Evolutionary conservation across 64 coral and sea anemone genomes (phyloP), one percentile per base, ranked within the genome.

Genomic region (Trachythela sp.): DNA sequence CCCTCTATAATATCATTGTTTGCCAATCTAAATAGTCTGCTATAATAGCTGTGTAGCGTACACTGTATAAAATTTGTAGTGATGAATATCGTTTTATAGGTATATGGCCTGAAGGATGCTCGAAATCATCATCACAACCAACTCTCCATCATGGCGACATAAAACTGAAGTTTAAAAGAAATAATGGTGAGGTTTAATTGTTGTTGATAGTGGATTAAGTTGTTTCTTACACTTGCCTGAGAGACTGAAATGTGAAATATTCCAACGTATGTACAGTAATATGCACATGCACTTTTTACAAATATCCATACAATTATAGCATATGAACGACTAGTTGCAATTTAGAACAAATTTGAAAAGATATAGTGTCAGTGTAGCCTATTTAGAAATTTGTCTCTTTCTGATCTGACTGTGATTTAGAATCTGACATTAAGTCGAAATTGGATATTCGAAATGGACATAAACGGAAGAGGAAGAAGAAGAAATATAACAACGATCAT

Each of bases 381-480:
- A 34, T 80, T 34, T 37, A 14, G 0, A 9, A 17, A 80, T 15
- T 80, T 80, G 31, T 30, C 31, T 6, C 10, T 37, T 77, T 77
- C 13, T 68, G 18, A 4, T 37, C 13, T 80, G 31, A 34, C 33
- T 80, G 0, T 72, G 75, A 35, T 35, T 4, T 37, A 35, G 37
- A 39, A 36, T 80, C 0, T 39, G 37, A 39, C 42, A 45, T 45
- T 4, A 45, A 34, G 31, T 39, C 75, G 10, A 35, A 80, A 37
- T 6, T 80, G 75, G 30, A 80, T 9, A 37, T 80, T 29, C 75
- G 13, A 9, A 80, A 80, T 80, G 75, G 75, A 15, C 75, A 80
- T 39, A 80, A 80, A 80, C 31, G 37, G 9, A 80, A 80, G 33
- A 80, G 30, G 75, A 80, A 80, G 30, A 80, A 80, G 75, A 35